Percentiles rank a stretch among this genome's conserved stretches.
Evolutionary conservation across 2,888 invertebrate species (phyloP).

Genomic region (Drosophila neonasuta): DNA sequence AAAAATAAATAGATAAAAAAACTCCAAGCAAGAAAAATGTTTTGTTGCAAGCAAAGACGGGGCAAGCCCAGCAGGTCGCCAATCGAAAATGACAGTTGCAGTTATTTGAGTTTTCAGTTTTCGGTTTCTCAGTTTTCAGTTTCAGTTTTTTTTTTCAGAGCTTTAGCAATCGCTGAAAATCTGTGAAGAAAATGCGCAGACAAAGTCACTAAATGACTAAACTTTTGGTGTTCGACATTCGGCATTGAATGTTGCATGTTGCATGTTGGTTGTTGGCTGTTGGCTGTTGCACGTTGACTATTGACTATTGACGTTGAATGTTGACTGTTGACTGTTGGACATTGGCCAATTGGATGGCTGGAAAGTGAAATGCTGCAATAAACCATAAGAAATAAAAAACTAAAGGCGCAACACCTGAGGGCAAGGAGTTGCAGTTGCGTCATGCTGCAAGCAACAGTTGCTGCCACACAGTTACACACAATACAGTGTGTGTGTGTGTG

Average conservation of each 20-base stretch:
- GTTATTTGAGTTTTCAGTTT: conserved; percentile 53
- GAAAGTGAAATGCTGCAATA: conserved; percentile 70
- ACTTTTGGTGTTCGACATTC: conserved; percentile 61
- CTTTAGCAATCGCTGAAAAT: conserved; percentile 50
- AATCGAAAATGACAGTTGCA: conserved; percentile 79
- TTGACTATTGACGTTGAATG: conserved; percentile 4
- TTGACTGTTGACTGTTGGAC: conserved; percentile 26
- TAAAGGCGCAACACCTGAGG: conserved; percentile 74
- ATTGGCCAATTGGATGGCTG: conserved; percentile 56
- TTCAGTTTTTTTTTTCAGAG: conserved; percentile 16
- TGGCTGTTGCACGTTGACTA: conserved; percentile 20
- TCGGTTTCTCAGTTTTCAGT: conserved; percentile 19
- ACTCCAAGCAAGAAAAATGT: conserved; percentile 36
- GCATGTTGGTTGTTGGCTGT: conserved; percentile 29
- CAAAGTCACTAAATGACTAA: conserved; percentile 68
- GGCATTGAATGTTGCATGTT: conserved; percentile 61
- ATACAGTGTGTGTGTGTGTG: conserved; percentile 36
- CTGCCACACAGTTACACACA: conserved; percentile 9
- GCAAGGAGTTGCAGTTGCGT: conserved; percentile 71
- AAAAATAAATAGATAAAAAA: conserved; percentile 7
- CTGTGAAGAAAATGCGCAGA: conserved; percentile 34
- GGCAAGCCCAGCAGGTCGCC: conserved; percentile 77
- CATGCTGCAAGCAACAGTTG: conserved; percentile 44
- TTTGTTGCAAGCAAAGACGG: conserved; percentile 46
- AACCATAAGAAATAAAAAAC: neutral